These are phyloP conservation scores for Diglossa brunneiventris DNA, from an alignment of 2,113 vertebrate genomes.

Conservation along the genomic window DNA sequence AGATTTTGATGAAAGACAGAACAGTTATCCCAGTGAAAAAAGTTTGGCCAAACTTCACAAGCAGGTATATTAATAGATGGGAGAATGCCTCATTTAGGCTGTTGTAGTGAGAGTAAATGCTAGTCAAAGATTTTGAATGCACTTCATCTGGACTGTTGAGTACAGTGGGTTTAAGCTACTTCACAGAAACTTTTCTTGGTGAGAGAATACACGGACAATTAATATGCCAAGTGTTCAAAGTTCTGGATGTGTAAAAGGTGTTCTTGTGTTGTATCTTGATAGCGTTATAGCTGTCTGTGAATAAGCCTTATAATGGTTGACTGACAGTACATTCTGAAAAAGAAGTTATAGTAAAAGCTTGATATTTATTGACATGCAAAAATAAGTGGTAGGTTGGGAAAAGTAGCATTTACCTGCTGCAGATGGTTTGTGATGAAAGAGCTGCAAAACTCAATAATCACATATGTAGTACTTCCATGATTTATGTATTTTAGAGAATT, in stretches of 20 bases:
- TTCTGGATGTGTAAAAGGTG: not conserved
- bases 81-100: not conserved
- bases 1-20: constrained; percentile 94
- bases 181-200: not conserved
- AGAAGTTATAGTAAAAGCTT: not conserved
- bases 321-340: not conserved
- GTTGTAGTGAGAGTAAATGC: not conserved
- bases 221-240: not conserved
- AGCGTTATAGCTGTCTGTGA: not conserved
- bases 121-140: not conserved
- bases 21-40: constrained; percentile 80
- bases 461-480: not conserved
- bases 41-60: constrained; percentile 86
- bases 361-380: not conserved
- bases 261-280: not conserved
- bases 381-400: not conserved
- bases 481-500: not conserved
- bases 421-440: not conserved
- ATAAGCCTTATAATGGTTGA: not conserved
- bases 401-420: not conserved
- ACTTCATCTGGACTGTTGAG: not conserved
- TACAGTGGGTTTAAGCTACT: not conserved
- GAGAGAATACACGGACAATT: not conserved
- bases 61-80: constrained; percentile 76
- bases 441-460: not conserved